A percentile compares a stretch with the other conserved stretches of the same genome.
Evolutionary conservation across 1,140 invertebrate genomes (phyloP).

Genomic region (Drosophila bifasciata): DNA sequence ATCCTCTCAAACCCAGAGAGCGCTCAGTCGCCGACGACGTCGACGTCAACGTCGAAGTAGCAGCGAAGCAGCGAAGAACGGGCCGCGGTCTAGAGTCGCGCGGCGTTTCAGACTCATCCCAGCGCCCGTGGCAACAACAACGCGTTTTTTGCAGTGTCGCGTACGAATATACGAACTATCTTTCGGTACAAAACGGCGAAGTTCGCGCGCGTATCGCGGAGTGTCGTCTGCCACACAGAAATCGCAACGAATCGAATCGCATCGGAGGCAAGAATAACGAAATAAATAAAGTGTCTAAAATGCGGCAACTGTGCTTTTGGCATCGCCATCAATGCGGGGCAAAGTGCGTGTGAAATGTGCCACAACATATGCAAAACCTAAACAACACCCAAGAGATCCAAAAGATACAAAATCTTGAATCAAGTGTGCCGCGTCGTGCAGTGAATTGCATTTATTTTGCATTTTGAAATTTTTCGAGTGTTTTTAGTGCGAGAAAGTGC

Average conservation of each 20-base stretch:
- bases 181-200: conserved; percentile 2
- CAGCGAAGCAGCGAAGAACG: no score
- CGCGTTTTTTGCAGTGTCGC: conserved; percentile 2
- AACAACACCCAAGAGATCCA: conserved; percentile 21
- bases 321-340: conserved; percentile 50
- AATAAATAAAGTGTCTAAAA: conserved; percentile 35
- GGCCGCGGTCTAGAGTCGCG: no score
- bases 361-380: conserved; percentile 59
- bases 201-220: conserved; percentile 24
- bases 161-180: conserved; percentile 8
- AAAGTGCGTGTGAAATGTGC: conserved; percentile 39
- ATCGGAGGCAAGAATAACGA: conserved; percentile 6
- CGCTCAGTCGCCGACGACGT: conserved; percentile 9
- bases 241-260: conserved; percentile 22
- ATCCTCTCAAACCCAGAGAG: conserved; percentile 1
- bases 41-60: conserved; percentile 12
- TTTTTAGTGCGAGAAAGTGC: no score
- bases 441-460: no score
- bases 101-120: conserved; percentile 63
- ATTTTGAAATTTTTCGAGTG: no score
- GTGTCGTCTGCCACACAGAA: conserved; percentile 14
- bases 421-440: no score
- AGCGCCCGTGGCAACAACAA: conserved; percentile 65
- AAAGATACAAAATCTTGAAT: conserved; percentile 33
- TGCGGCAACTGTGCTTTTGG: conserved; percentile 64